These are phyloP conservation scores for Enteromius radiatus DNA, from an alignment of 2,797 vertebrate species.

Conservation along the genomic window DNA sequence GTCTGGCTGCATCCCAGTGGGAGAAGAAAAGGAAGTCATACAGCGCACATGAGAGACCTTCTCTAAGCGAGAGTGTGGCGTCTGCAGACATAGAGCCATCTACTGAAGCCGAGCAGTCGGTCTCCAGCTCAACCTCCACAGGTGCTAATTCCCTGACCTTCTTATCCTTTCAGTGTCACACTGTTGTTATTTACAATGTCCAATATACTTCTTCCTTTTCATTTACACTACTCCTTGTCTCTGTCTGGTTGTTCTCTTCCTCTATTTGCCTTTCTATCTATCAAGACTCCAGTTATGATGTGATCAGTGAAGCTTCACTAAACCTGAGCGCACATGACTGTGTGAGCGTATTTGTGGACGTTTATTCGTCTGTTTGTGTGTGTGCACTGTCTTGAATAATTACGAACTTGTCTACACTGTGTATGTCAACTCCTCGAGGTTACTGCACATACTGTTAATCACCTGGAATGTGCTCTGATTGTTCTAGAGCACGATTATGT, in stretches of 20 bases:
- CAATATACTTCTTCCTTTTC: background rate
- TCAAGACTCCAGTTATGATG: background rate
- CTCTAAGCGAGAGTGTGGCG: constrained; percentile 23
- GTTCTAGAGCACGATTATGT: constrained; percentile 38
- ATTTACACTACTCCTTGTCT: background rate
- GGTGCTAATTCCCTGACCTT: constrained; percentile 22
- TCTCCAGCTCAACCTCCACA: constrained; percentile 24
- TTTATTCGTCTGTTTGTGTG: constrained; percentile 8
- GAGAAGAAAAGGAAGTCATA: constrained; percentile 76
- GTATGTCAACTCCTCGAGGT: background rate
- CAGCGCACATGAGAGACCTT: constrained; percentile 19
- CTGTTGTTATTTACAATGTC: background rate
- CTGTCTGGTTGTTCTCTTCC: background rate
- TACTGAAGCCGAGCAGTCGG: constrained; percentile 38
- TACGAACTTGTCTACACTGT: constrained; percentile 17
- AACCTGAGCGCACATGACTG: background rate
- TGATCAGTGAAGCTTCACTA: constrained; percentile 21
- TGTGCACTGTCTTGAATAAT: constrained; percentile 26
- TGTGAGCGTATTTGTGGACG: constrained; percentile 11
- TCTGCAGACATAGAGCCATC: background rate
- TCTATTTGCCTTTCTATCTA: background rate
- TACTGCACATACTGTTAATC: constrained; percentile 6
- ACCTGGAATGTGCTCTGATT: constrained; percentile 30
- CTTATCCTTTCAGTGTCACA: background rate
- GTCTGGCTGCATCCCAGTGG: constrained; percentile 84